phyloP scores from a whole-genome alignment of 2,113 vertebrate species.

The Gobius niger region DNA sequence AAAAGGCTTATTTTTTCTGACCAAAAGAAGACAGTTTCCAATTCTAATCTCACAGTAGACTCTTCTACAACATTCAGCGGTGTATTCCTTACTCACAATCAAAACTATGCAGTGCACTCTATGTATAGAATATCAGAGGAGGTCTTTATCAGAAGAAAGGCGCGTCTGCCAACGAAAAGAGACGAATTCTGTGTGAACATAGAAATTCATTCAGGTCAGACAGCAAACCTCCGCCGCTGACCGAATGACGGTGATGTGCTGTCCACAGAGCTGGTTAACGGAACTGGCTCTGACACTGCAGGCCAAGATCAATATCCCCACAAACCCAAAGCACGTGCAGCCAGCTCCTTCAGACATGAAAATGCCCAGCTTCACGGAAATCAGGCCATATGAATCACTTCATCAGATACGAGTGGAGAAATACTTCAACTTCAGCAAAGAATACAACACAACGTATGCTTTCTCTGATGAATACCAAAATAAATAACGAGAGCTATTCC shows the following conservation, averaged over 20 bases:
- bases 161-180: conserved; percentile 57
- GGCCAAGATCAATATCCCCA: conserved; percentile 69
- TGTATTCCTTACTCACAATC: too few relatives aligned
- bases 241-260: conserved; percentile 47
- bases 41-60: too few relatives aligned
- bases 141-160: conserved; percentile 59
- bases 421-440: conserved; percentile 27
- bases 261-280: conserved; percentile 48
- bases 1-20: neutral
- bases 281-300: conserved; percentile 48
- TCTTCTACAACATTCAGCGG: too few relatives aligned
- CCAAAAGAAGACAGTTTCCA: too few relatives aligned
- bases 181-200: conserved; percentile 51
- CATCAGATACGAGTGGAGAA: conserved; percentile 35
- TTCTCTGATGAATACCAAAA: conserved; percentile 16
- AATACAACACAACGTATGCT: conserved; percentile 15
- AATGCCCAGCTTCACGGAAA: conserved; percentile 30
- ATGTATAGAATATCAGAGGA: conserved; percentile 22
- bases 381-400: conserved; percentile 33
- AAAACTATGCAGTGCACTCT: too few relatives aligned
- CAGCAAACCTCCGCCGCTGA: conserved; percentile 50
- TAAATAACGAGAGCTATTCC: conserved; percentile 25
- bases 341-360: conserved; percentile 36
- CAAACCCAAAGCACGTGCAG: conserved; percentile 37
- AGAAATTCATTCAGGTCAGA: conserved; percentile 67